Conservation (phyloP, 2,888 invertebrate species). For the Spialia ferax region DNA sequence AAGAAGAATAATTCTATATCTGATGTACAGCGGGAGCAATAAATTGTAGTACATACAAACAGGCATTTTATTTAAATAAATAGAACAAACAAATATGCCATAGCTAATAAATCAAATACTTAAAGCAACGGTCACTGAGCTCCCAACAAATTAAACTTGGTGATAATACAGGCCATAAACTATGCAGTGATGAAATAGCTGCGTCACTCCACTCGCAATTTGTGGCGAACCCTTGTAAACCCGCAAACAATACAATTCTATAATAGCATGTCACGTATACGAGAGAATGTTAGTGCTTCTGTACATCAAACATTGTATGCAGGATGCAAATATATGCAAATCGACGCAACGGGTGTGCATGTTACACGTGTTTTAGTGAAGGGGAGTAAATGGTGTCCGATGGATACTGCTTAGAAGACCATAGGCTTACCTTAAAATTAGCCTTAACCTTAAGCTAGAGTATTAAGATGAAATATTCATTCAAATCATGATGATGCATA, state of each 20-base stretch:
- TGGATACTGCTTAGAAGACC: neutral
- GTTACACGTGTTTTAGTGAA: slow-evolving; percentile 11
- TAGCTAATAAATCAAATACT: neutral
- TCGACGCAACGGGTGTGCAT: slow-evolving; percentile 39
- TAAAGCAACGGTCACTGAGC: neutral
- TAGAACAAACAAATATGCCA: neutral
- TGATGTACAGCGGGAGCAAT: too few species aligned
- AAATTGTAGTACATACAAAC: too few species aligned
- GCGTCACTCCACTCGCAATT: neutral
- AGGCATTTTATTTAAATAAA: too few species aligned
- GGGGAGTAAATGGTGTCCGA: neutral
- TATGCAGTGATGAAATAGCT: slow-evolving; percentile 11
- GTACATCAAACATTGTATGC: slow-evolving; percentile 15
- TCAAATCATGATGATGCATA: too few species aligned
- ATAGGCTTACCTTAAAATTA: too few species aligned
- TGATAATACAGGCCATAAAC: slow-evolving; percentile 2
- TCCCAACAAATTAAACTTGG: neutral
- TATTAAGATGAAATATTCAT: too few species aligned
- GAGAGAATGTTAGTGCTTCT: slow-evolving; percentile 15
- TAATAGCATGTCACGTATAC: slow-evolving; percentile 4
- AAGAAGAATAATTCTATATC: too few species aligned
- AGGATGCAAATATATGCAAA: slow-evolving; percentile 47
- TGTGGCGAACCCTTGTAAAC: slow-evolving; percentile 3
- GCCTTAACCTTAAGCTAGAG: too few species aligned
- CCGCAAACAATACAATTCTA: slow-evolving; percentile 13